Percentiles rank a stretch among this genome's conserved stretches.
These are phyloP conservation scores for Eulemur mongoz DNA, from an alignment of 2,797 vertebrate species.

Conservation along the genomic window DNA sequence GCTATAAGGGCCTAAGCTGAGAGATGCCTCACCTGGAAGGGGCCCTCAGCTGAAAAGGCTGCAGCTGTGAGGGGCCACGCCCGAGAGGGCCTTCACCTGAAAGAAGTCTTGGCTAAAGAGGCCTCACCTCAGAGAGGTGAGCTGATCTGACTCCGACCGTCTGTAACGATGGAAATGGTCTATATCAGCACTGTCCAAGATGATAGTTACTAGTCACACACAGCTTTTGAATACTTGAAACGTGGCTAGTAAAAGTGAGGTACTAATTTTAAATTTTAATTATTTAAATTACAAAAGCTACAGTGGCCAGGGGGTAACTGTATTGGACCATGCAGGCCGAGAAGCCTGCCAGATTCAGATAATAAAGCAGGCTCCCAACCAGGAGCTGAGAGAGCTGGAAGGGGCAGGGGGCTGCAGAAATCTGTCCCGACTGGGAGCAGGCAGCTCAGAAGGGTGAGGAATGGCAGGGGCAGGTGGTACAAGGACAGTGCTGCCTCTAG, in stretches of 20 bases:
- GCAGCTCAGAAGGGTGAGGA: not conserved
- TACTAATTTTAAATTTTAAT: not conserved
- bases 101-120: too few species aligned
- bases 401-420: not conserved
- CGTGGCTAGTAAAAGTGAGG: not conserved
- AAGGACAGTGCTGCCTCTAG: not conserved
- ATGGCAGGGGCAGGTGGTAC: not conserved
- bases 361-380: not conserved
- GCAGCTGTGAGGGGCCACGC: too few species aligned
- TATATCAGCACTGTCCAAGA: too few species aligned
- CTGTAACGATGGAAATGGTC: not conserved
- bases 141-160: not conserved
- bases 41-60: too few species aligned
- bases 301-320: not conserved
- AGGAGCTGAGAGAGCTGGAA: not conserved
- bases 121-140: too few species aligned
- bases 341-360: not conserved
- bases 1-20: too few species aligned
- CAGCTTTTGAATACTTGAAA: not conserved
- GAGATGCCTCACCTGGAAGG: too few species aligned
- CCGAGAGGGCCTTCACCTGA: too few species aligned
- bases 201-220: not conserved
- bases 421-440: not conserved
- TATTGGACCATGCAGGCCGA: not conserved
- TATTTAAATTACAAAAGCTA: not conserved